Evolutionary conservation across 2,113 vertebrate genomes (phyloP).

Genomic region (Pelmatolapia mariae): DNA sequence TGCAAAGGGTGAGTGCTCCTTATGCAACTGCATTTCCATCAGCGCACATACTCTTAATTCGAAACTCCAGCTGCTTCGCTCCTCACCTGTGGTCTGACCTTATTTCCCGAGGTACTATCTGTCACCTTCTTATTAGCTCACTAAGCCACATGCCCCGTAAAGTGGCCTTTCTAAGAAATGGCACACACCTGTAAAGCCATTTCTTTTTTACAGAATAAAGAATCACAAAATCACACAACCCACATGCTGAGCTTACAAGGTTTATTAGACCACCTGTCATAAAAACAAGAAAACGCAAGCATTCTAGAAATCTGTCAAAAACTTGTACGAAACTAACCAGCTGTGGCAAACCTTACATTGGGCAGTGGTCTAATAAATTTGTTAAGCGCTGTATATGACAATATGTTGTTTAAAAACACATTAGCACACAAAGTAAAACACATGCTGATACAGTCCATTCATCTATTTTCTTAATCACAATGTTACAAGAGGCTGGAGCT

Average conservation of each 20-base stretch:
- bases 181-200: not conserved
- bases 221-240: not conserved
- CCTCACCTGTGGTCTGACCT: conserved; percentile 28
- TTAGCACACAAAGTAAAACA: not conserved
- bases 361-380: not conserved
- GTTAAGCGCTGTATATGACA: not conserved
- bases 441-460: not conserved
- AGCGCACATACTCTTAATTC: not conserved
- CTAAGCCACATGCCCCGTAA: not conserved
- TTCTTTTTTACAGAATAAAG: not conserved
- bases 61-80: not conserved
- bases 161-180: not conserved
- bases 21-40: not conserved
- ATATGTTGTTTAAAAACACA: not conserved
- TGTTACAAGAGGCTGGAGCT: not conserved
- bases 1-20: not conserved
- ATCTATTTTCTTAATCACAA: not conserved
- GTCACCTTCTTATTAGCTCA: not conserved
- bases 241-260: not conserved
- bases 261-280: not conserved
- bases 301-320: not conserved
- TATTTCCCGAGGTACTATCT: conserved; percentile 8
- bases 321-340: not conserved
- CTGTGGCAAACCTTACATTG: not conserved
- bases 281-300: not conserved